phyloP scores from a whole-genome alignment of 2,888 invertebrate genomes.

The Papilio protenor region DNA sequence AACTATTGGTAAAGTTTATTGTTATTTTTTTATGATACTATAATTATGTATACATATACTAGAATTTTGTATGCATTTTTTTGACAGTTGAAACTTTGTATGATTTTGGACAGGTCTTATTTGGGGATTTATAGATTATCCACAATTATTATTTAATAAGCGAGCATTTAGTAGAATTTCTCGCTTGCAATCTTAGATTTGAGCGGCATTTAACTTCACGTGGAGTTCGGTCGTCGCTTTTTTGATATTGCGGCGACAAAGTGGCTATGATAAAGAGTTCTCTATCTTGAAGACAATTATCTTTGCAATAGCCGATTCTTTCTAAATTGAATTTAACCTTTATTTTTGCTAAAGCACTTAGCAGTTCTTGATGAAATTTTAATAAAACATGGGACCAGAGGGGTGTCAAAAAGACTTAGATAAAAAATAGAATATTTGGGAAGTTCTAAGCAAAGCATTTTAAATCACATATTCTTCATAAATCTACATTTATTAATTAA shows the following conservation, averaged over 20 bases:
- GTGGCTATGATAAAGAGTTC: not conserved
- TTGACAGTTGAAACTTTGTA: no score
- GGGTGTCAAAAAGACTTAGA: no score
- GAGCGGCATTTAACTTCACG: not conserved
- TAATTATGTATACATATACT: no score
- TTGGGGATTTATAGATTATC: not conserved
- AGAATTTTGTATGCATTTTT: no score
- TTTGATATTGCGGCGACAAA: not conserved
- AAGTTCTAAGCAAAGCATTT: not conserved
- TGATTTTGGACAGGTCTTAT: not conserved
- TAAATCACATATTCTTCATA: not conserved
- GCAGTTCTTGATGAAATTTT: not conserved
- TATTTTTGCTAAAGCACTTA: not conserved
- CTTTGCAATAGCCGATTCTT: not conserved
- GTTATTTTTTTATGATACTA: not conserved
- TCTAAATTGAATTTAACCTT: not conserved
- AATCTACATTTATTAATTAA: not conserved
- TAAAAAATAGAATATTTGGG: no score
- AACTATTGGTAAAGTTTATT: not conserved
- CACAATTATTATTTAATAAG: not conserved
- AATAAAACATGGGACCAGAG: not conserved
- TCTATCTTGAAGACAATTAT: not conserved
- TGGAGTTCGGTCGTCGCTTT: constrained; percentile 3
- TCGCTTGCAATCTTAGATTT: not conserved
- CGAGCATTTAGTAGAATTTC: not conserved